Evolutionary conservation across 2,113 vertebrate genomes (phyloP).

Genomic region (Bostrychus sinensis): DNA sequence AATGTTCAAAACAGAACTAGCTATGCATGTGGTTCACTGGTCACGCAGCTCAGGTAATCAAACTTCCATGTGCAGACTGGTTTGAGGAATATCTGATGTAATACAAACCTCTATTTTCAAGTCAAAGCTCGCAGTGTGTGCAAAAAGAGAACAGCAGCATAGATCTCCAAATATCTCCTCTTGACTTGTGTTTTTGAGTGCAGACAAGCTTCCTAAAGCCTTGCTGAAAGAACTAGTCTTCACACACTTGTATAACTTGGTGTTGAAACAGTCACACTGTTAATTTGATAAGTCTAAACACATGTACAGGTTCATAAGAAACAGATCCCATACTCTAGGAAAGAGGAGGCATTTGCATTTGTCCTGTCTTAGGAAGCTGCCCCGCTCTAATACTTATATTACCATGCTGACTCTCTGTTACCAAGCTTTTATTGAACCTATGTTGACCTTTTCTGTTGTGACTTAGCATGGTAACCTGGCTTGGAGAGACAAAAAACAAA

Average conservation of each 20-base stretch:
- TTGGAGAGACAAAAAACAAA: no score
- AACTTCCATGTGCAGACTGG: not conserved
- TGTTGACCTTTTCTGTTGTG: no score
- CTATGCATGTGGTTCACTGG: constrained; percentile 6
- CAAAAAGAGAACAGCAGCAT: not conserved
- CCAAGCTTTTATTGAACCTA: no score
- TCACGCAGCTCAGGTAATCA: not conserved
- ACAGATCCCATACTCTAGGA: no score
- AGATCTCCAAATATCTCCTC: constrained; percentile 2
- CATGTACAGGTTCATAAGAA: no score
- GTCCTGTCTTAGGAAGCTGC: no score
- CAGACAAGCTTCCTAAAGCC: constrained; percentile 17
- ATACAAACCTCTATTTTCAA: constrained; percentile 17
- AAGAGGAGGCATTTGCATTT: no score
- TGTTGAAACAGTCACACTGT: constrained; percentile 7
- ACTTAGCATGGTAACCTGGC: no score
- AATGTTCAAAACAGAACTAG: not conserved
- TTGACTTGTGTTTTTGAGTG: constrained; percentile 7
- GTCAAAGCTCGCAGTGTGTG: not conserved
- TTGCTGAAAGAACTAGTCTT: constrained; percentile 25
- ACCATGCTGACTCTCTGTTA: no score
- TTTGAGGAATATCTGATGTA: constrained; percentile 24
- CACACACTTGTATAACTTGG: constrained; percentile 5
- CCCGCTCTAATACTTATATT: no score
- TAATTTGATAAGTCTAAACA: not conserved